phyloP scores from a whole-genome alignment of 2,888 invertebrate species.

The Mythimna pallens region DNA sequence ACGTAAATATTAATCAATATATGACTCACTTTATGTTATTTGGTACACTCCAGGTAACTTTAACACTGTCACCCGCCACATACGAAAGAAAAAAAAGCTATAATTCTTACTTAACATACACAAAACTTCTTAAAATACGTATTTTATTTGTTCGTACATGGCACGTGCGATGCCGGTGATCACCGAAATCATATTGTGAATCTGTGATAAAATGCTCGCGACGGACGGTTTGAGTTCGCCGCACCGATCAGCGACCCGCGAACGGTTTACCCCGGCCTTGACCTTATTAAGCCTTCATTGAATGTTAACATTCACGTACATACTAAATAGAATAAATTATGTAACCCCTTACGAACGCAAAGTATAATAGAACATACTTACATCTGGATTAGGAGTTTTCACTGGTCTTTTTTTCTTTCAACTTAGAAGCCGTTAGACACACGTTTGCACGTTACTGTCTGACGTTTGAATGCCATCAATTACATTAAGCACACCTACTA shows the following conservation, averaged over 20 bases:
- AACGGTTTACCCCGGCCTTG: conserved; percentile 61
- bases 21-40: conserved; percentile 41
- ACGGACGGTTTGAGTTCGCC: conserved; percentile 36
- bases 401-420: conserved; percentile 2
- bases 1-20: conserved; percentile 13
- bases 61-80: conserved; percentile 20
- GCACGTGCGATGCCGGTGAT: conserved; percentile 68
- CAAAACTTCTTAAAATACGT: conserved; percentile 35
- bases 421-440: not conserved
- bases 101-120: not conserved
- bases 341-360: not conserved
- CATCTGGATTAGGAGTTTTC: not conserved
- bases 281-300: conserved; percentile 57
- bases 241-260: conserved; percentile 32
- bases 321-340: conserved; percentile 4
- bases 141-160: conserved; percentile 30
- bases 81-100: not conserved
- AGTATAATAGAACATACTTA: not conserved
- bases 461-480: not conserved
- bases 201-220: conserved; percentile 39
- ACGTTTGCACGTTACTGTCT: not conserved
- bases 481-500: not conserved
- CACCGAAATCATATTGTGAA: conserved; percentile 68
- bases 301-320: conserved; percentile 20
- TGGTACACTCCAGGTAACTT: conserved; percentile 4